Evolutionary conservation across 2,888 invertebrate species (phyloP).

Genomic region (Hoplodrina ambigua): DNA sequence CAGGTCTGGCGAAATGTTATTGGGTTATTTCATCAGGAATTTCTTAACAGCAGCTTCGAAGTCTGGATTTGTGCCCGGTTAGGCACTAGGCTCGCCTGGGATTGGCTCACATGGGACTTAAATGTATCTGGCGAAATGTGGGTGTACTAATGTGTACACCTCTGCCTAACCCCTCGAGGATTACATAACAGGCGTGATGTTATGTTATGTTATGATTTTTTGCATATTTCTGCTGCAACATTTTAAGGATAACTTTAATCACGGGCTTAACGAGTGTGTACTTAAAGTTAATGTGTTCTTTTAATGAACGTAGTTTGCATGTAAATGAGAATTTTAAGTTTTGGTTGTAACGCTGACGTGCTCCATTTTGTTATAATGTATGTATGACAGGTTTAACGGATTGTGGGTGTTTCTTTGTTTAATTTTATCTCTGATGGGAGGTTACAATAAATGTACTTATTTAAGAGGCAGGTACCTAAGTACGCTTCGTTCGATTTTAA

Average conservation of each 20-base stretch:
- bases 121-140: too few species aligned
- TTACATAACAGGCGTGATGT: too few species aligned
- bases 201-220: not conserved
- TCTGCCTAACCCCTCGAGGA: too few species aligned
- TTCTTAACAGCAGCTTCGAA: too few species aligned
- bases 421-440: not conserved
- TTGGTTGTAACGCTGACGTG: not conserved
- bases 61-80: too few species aligned
- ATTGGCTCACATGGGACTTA: too few species aligned
- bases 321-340: constrained; percentile 1
- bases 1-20: too few species aligned
- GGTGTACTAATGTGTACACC: too few species aligned
- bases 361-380: not conserved
- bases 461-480: not conserved
- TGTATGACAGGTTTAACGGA: not conserved
- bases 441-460: not conserved
- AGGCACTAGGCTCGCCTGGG: too few species aligned
- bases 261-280: constrained; percentile 11
- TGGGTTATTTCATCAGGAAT: too few species aligned
- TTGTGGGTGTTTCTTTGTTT: not conserved
- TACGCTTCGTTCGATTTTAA: constrained; percentile 1
- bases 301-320: constrained; percentile 13
- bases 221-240: constrained; percentile 7
- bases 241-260: constrained; percentile 6
- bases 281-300: constrained; percentile 18